Evolutionary conservation across 2,888 invertebrate species (phyloP).

Genomic region (Carterocephalus palaemon): DNA sequence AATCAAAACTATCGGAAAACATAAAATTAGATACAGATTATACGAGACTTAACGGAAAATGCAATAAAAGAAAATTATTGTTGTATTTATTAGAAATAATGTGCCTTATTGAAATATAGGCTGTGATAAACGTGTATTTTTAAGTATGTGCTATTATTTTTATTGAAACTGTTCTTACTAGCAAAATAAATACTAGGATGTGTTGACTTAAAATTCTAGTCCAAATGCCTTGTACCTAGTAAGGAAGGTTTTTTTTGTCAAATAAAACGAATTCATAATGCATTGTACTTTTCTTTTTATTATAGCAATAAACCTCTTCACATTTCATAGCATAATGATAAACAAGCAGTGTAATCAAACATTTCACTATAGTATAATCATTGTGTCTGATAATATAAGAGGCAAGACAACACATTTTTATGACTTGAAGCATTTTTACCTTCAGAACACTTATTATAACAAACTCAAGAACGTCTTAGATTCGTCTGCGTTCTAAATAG

Average conservation of each 20-base stretch:
- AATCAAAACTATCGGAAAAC: no score
- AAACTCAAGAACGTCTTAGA: no score
- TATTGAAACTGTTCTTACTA: slow-evolving; percentile 32
- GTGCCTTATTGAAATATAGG: slow-evolving; percentile 39
- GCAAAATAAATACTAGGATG: slow-evolving; percentile 27
- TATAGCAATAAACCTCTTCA: no score
- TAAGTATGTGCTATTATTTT: slow-evolving; percentile 28
- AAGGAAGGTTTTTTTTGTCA: slow-evolving; percentile 33
- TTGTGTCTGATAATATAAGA: no score
- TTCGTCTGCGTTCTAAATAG: no score
- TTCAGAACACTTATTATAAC: no score
- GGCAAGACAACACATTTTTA: no score
- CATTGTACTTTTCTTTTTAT: slow-evolving; percentile 17
- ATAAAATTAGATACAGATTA: no score
- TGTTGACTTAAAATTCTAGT: slow-evolving; percentile 33
- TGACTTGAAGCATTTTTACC: no score
- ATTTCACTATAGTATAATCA: no score
- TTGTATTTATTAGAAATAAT: slow-evolving; percentile 12
- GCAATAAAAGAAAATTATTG: neutral
- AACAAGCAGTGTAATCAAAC: no score
- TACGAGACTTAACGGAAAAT: neutral
- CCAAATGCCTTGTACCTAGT: slow-evolving; percentile 29
- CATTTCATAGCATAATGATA: no score
- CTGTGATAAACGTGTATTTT: slow-evolving; percentile 35
- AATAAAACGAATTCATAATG: slow-evolving; percentile 31